Evolutionary conservation across 2,113 vertebrate species (phyloP), one percentile per base, ranked within the genome.

Genomic region (Poeciliopsis turrubarensis): DNA sequence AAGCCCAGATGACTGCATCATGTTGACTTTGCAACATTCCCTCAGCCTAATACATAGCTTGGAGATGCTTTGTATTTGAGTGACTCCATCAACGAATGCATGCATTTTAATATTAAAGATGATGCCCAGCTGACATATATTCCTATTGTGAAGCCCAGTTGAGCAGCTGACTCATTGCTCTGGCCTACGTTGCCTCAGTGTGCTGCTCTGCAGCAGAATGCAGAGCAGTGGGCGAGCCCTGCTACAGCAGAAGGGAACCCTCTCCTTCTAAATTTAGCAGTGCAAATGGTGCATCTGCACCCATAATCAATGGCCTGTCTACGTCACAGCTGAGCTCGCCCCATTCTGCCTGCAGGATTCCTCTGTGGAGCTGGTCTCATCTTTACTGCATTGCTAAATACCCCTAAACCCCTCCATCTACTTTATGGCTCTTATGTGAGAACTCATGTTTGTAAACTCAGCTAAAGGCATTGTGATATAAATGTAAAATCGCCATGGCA

Each of bases 261-360:
- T 92, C 82, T 65, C 27, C 60, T 84, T 80, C 94, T 93, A 95
- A 90, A 91, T 93, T 89, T 94, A 94, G 88, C 86, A 7, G 6
- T 57, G 26, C 5, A 82, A 93, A 89, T 77, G 77, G 88, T 89
- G 92, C 93, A 79, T 89, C 82, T 67, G 73, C 77, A 77, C 86
- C 78, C 82, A 86, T 76, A 85, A 94, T 94, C 92, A 65, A 90
- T 93, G 66, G 25, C 47, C 37, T 4, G 29, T 72, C 31, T 73
- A 90, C 90, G 86, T 94, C 91, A 93, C 83, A 70, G 72, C 2
- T 34, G 47, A 65, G 72, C 57, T 70, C 62, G 67, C 64, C 78
- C 57, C 27, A 1, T 70, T 19, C 54, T 26, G 31, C 54, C 76
- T 64, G 77, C 63, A 9, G 54, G 8, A 61, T 25, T 84, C 25